Base-by-base conservation (phyloP, 2,113 vertebrate species). In the Myxocyprinus asiaticus region DNA sequence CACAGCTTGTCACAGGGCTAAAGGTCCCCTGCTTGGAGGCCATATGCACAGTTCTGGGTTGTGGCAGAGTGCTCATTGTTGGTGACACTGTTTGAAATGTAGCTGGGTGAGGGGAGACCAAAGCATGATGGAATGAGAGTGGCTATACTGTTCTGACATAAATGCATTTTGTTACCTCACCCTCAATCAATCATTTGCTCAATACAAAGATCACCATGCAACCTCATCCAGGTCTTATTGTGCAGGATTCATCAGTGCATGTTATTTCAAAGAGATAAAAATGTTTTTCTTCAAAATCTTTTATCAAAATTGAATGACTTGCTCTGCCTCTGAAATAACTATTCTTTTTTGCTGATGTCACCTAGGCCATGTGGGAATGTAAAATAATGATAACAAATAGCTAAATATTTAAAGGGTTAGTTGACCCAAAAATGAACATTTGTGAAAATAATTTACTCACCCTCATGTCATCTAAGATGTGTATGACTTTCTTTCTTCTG, bases 1-100 rank as follows among this genome's bases (percentile, higher is more conserved):
- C 75, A 62, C 55, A 79, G 67, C 61, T 76, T 63, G 11, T 83
- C 69, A 75, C 55, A 78, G 44, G 55, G 55, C 14, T 50, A 44
- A 22, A 65, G 22, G 62, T 17, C 47, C 45, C 85, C 76, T 17
- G 78, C 50, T 47, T 61, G 9, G 81, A 72, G 68, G 42, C 72
- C 42, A 74, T 82, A 62, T 90, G 86, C 81, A 79, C 72, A 67
- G 17, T 70, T 79, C 69, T 82, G 74, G 56, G 77, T 74, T 9
- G 10, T 43, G 43, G 48, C n/a, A 50, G 48, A 51, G 64, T 63
- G 61, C 9, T 69, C 47, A 15, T 78, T 6, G 62, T 51, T 65
- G 55, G 82, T 72, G 68, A 65, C 4, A 2, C 50, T 33, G 47
- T 53, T 59, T 66, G 62, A 55, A 45, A 65, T 67, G 42, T 48